Percentiles rank a stretch among this genome's conserved stretches.
These are phyloP conservation scores for Bembecia ichneumoniformis DNA, from an alignment of 2,888 invertebrate species.

Conservation along the genomic window DNA sequence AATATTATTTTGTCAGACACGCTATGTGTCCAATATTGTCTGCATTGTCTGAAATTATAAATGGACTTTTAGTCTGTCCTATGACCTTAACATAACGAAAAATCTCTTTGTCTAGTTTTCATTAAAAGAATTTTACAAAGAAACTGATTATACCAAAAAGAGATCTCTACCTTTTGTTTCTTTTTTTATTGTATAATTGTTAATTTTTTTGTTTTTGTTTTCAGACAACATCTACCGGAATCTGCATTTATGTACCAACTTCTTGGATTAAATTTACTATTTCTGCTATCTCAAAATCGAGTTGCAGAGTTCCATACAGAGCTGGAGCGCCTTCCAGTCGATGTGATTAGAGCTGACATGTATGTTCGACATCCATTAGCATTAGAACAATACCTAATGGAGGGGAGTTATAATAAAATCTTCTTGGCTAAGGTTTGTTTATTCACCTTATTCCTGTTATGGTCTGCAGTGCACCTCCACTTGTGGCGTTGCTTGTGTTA, in stretches of 20 bases:
- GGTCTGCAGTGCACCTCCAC: too few species aligned
- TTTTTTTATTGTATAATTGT: too few species aligned
- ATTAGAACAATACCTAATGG: constrained; percentile 98
- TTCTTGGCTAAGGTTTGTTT: constrained; percentile 83
- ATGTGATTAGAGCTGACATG: constrained; percentile 92
- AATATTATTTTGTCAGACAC: too few species aligned
- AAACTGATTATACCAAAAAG: too few species aligned
- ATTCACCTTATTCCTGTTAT: not conserved
- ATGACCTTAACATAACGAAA: too few species aligned
- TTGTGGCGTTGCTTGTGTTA: too few species aligned
- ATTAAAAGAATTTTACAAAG: too few species aligned
- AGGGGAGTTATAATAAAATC: constrained; percentile 98
- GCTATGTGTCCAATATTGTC: too few species aligned
- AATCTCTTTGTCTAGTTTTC: too few species aligned
- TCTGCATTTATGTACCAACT: constrained; percentile 95
- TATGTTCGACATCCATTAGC: constrained; percentile 96
- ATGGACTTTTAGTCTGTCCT: too few species aligned
- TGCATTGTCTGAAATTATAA: too few species aligned
- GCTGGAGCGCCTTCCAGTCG: constrained; percentile 91
- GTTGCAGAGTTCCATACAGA: constrained; percentile 99
- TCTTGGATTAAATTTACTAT: constrained; percentile 93
- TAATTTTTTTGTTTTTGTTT: constrained; percentile 13
- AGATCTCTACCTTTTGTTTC: too few species aligned
- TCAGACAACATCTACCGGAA: constrained; percentile 82
- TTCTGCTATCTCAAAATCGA: constrained; percentile 93